phyloP scores from a whole-genome alignment of 2,888 invertebrate genomes.

The Netelia inedita region DNA sequence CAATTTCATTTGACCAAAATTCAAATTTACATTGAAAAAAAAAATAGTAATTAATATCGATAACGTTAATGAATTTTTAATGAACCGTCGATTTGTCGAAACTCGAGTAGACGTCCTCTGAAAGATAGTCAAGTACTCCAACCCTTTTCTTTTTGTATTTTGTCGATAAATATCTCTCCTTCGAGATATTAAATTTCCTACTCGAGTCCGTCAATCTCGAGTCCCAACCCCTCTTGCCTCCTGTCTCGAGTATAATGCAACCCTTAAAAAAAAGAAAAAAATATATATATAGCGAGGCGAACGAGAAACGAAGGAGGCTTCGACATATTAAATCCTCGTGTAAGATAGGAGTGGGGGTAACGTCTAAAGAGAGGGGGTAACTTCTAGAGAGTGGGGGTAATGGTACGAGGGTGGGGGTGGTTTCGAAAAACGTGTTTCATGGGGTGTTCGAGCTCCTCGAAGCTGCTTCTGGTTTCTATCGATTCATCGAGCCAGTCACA shows the following conservation, averaged over 20 bases:
- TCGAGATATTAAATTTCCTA: conserved; percentile 31
- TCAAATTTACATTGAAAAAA: neutral
- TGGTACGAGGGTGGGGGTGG: too few species aligned
- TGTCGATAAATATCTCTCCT: neutral
- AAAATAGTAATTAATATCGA: neutral
- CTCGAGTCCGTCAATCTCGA: conserved; percentile 30
- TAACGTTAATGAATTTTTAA: neutral
- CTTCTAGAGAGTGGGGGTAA: neutral
- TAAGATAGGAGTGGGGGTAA: conserved; percentile 20
- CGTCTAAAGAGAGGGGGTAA: neutral
- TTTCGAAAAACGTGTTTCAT: neutral
- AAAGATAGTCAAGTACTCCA: too few species aligned
- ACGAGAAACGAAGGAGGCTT: conserved; percentile 38
- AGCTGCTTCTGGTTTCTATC: conserved; percentile 38
- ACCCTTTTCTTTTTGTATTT: conserved; percentile 18
- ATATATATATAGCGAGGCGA: conserved; percentile 18
- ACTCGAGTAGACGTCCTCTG: neutral
- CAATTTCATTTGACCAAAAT: neutral
- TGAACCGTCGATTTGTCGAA: neutral
- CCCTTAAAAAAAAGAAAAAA: conserved; percentile 6
- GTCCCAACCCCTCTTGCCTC: neutral
- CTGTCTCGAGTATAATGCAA: conserved; percentile 31
- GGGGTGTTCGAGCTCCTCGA: conserved; percentile 2
- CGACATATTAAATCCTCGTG: conserved; percentile 58
- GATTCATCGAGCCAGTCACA: conserved; percentile 36